Evolutionary conservation across 2,113 vertebrate species (phyloP), one percentile per base, ranked within the genome.

Genomic region (Apeltes quadracus): DNA sequence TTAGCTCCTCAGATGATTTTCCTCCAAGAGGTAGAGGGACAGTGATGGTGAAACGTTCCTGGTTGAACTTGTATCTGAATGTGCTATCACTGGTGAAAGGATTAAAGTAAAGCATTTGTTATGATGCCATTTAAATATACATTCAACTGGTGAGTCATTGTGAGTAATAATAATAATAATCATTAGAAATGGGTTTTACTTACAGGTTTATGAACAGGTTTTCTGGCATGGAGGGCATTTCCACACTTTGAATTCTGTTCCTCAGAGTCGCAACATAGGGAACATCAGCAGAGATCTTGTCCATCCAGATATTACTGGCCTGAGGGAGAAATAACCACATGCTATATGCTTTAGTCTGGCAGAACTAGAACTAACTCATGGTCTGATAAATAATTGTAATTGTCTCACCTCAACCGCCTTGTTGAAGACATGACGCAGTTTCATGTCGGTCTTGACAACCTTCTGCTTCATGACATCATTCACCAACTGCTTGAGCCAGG

Each of bases 201-300:
- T 93, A 98, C 96, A 95, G 92, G 87, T 94, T 95, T 85, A 96
- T 91, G 90, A 96, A 98, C 18, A 98, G 82, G 56, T 93, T 94
- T 76, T 97, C 94, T 67, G 96, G 96, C 72, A 96, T 83, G 15
- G 93, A 61, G 69, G 94, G 93, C 22, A 95, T 85, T 76, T 88
- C 89, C 20, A 95, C 15, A 10, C 92, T 89, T 55, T 89, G 84
- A 3, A 96, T 87, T 22, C 5, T 92, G 67, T 85, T 71, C 58
- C 88, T 92, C 76, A 97, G 59, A 39, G 73, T 92, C 64, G 93
- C 84, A 54, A 91, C 75, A 61, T 93, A 95, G 20, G 95, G 95
- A 50, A 94, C 65, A 73, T 87, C 85, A 55, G n/a, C 75, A 14
- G 93, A 88, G 59, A 93, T 56, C 73, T 95, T 93, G 68, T 95